A percentile compares a stretch with the other conserved stretches of the same genome.
phyloP scores from a whole-genome alignment of 2,113 vertebrate genomes.

The Brienomyrus longianalis region DNA sequence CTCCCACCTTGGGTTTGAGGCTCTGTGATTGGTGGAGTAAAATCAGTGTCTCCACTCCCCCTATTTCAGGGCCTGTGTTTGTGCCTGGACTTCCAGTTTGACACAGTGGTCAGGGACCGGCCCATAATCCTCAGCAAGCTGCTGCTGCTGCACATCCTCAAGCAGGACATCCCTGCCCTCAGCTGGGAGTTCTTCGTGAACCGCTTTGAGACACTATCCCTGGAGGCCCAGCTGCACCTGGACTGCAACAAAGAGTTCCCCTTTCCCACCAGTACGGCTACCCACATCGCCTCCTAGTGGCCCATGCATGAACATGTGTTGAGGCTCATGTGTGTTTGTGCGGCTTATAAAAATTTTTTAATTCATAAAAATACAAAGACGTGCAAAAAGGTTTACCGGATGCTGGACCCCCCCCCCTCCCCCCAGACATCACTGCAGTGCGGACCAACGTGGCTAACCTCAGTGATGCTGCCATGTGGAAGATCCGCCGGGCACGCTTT shows the following conservation, averaged over 20 bases:
- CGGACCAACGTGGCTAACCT: constrained; percentile 95
- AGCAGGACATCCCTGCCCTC: constrained; percentile 89
- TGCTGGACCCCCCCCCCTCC: not conserved
- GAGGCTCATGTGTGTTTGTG: not conserved
- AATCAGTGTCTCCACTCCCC: constrained; percentile 8
- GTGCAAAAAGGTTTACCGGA: not conserved
- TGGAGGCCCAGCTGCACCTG: constrained; percentile 95
- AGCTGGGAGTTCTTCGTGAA: constrained; percentile 99
- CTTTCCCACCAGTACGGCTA: constrained; percentile 86
- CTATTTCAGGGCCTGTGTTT: constrained; percentile 80
- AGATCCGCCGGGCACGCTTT: constrained; percentile 93
- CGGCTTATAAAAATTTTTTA: not conserved
- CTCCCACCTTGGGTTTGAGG: not conserved
- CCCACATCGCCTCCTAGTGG: not conserved
- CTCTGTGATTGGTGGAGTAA: not conserved
- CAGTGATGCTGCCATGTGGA: constrained; percentile 93
- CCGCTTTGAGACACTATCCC: constrained; percentile 92
- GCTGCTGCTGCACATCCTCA: constrained; percentile 88
- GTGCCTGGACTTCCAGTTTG: constrained; percentile 97
- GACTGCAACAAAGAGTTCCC: constrained; percentile 99
- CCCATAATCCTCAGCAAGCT: constrained; percentile 95
- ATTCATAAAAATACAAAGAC: not conserved
- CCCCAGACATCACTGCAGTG: constrained; percentile 89
- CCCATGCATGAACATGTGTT: not conserved
- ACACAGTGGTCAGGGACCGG: constrained; percentile 92